phyloP scores from a whole-genome alignment of 2,113 vertebrate species.

The Oreochromis spilurus region DNA sequence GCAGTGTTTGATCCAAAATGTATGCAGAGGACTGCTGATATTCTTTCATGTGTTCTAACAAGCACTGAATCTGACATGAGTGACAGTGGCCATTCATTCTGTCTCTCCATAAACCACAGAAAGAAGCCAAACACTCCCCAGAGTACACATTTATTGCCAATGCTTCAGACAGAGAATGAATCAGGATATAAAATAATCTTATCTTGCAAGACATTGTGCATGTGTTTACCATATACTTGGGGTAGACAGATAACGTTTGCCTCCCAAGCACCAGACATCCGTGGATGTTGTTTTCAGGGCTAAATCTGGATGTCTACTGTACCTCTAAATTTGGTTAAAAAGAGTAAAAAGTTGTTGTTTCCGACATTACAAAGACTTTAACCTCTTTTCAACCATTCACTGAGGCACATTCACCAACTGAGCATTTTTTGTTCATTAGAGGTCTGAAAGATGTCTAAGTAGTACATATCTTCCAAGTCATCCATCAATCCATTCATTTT shows the following conservation, averaged over 20 bases:
- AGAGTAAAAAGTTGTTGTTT: background rate
- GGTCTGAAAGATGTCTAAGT: background rate
- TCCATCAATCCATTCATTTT: background rate
- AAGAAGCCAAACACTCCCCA: slow-evolving; percentile 18
- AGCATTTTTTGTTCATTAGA: background rate
- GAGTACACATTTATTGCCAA: slow-evolving; percentile 22
- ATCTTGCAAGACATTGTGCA: background rate
- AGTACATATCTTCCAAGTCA: background rate
- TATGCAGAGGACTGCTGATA: background rate
- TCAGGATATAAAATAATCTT: slow-evolving; percentile 25
- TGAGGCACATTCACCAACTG: background rate
- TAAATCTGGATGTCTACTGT: background rate
- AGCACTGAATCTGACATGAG: slow-evolving; percentile 38
- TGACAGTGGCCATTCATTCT: slow-evolving; percentile 50
- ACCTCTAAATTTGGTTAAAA: background rate
- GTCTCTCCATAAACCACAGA: slow-evolving; percentile 6
- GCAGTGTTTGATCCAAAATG: background rate
- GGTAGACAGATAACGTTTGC: background rate
- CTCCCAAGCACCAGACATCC: background rate
- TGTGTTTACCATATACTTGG: slow-evolving; percentile 9
- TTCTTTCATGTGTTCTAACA: slow-evolving; percentile 48
- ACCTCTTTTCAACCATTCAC: background rate
- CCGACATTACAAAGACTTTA: background rate
- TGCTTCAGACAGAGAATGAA: slow-evolving; percentile 22
- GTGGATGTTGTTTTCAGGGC: background rate